Evolutionary conservation across 2,888 invertebrate genomes (phyloP).

Genomic region (Orthosia gracilis): DNA sequence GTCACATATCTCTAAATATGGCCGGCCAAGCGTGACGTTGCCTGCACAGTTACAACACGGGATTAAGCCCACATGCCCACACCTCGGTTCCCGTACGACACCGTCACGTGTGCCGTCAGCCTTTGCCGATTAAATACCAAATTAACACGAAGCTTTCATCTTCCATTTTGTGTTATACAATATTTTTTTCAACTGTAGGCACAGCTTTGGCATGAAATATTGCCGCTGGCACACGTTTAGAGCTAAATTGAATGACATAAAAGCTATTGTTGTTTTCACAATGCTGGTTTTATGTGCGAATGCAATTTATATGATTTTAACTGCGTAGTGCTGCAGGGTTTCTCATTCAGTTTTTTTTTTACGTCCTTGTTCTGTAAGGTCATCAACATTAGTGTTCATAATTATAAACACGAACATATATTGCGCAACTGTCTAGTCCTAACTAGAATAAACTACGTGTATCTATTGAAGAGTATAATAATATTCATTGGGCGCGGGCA

Average conservation of each 20-base stretch:
- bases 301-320: conserved; percentile 41
- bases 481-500: conserved; percentile 91
- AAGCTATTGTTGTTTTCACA: conserved; percentile 52
- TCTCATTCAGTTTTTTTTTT: conserved; percentile 22
- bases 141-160: conserved; percentile 54
- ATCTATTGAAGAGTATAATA: conserved; percentile 90
- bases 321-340: conserved; percentile 20
- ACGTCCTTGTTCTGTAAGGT: conserved; percentile 17
- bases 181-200: conserved; percentile 40
- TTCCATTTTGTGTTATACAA: conserved; percentile 32
- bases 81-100: conserved; percentile 48
- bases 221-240: conserved; percentile 28
- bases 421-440: conserved; percentile 75
- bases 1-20: conserved; percentile 91
- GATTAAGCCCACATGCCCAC: conserved; percentile 67
- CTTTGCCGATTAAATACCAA: conserved; percentile 61
- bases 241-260: conserved; percentile 48
- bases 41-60: conserved; percentile 76
- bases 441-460: conserved; percentile 85
- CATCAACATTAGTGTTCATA: conserved; percentile 10
- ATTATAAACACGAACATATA: conserved; percentile 51
- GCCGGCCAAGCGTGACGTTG: conserved; percentile 83
- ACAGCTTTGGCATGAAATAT: conserved; percentile 43
- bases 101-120: conserved; percentile 51
- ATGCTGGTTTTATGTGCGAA: conserved; percentile 39